Conservation (phyloP, 2,797 vertebrate genomes). For the Varecia variegata region DNA sequence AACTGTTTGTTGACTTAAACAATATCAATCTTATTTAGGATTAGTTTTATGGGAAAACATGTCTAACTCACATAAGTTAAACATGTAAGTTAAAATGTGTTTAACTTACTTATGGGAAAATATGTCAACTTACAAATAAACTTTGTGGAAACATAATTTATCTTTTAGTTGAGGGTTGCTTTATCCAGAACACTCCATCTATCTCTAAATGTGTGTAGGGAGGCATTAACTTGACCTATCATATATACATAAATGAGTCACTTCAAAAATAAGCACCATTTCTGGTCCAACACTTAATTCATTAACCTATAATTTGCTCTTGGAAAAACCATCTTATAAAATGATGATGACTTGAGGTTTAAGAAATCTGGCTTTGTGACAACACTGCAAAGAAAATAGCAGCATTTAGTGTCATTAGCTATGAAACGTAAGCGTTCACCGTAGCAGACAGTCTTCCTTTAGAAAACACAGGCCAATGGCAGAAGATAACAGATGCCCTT, state of each 20-base stretch:
- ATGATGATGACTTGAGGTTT: slow-evolving; percentile 55
- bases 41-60: slow-evolving; percentile 7
- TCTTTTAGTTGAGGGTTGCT: neutral
- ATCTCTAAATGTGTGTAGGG: neutral
- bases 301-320: slow-evolving; percentile 58
- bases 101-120: neutral
- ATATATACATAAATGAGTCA: neutral
- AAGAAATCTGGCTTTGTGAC: slow-evolving; percentile 76
- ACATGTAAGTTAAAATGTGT: neutral
- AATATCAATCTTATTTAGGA: slow-evolving; percentile 14
- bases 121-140: neutral
- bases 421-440: slow-evolving; percentile 82
- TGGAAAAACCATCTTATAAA: slow-evolving; percentile 60
- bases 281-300: slow-evolving; percentile 60
- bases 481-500: slow-evolving; percentile 79
- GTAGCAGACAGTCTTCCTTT: slow-evolving; percentile 67
- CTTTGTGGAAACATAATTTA: neutral
- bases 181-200: neutral
- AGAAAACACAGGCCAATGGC: slow-evolving; percentile 65
- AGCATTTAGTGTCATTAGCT: slow-evolving; percentile 72
- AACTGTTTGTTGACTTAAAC: neutral
- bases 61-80: neutral
- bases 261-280: slow-evolving; percentile 40
- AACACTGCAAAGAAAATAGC: slow-evolving; percentile 81
- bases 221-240: neutral